A percentile compares a stretch with the other conserved stretches of the same genome.
Conservation (phyloP, 2,888 invertebrate genomes). For the Ellobium chinense region DNA sequence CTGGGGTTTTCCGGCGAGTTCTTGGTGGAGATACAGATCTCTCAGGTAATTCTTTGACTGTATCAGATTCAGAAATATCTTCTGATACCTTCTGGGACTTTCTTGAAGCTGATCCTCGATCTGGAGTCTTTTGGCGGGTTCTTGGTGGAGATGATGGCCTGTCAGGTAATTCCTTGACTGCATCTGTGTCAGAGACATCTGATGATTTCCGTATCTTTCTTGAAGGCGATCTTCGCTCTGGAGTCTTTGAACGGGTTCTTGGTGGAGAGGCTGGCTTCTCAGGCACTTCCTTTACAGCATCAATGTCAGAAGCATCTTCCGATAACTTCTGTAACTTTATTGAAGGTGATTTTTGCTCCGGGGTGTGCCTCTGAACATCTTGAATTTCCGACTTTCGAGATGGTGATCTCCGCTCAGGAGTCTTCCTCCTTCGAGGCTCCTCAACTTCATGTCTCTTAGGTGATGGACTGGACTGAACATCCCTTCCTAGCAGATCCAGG, state of each 20-base stretch:
- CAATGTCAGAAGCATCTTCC: neutral
- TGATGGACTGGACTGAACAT: neutral
- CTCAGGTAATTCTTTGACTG: neutral
- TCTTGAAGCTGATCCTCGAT: slow-evolving; percentile 19
- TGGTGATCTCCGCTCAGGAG: slow-evolving; percentile 12
- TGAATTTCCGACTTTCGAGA: neutral
- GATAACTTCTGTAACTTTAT: neutral
- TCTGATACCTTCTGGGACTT: neutral
- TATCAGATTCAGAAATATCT: neutral
- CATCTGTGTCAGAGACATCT: neutral
- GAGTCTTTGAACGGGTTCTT: neutral
- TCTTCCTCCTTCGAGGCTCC: slow-evolving; percentile 17
- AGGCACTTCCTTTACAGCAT: neutral
- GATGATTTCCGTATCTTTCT: neutral
- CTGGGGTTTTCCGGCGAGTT: neutral
- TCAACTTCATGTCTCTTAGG: neutral
- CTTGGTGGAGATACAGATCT: neutral
- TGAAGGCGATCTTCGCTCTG: slow-evolving; percentile 34
- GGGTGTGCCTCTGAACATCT: slow-evolving; percentile 3
- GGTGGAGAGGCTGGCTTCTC: neutral
- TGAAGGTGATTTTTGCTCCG: slow-evolving; percentile 11
- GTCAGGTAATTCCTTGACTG: too few species aligned
- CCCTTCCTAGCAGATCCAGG: neutral
- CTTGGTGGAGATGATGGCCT: too few species aligned
- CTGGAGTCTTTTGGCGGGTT: slow-evolving; percentile 1